Conservation (phyloP, 2,888 invertebrate species). For the Tetragonula carbonaria region DNA sequence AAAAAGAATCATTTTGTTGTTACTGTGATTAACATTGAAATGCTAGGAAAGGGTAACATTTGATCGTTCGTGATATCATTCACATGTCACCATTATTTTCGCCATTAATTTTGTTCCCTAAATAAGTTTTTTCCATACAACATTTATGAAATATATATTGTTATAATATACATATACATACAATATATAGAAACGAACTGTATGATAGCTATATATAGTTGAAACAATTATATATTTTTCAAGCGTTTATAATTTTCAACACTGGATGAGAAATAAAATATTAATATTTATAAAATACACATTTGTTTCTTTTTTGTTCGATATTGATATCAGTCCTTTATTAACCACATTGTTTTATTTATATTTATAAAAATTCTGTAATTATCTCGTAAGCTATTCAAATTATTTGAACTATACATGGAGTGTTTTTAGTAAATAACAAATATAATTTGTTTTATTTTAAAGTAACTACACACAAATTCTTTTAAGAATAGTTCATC, state of each 20-base stretch:
- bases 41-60: conserved; percentile 31
- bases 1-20: conserved; percentile 51
- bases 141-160: conserved; percentile 25
- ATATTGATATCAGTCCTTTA: background rate
- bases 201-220: conserved; percentile 27
- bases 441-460: no score
- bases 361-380: no score
- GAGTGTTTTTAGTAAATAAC: no score
- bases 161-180: background rate
- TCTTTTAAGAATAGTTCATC: no score
- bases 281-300: conserved; percentile 42
- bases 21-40: conserved; percentile 45
- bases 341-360: no score
- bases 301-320: background rate
- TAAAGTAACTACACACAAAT: no score
- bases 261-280: conserved; percentile 54
- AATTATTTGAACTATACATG: no score
- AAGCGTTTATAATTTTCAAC: conserved; percentile 49
- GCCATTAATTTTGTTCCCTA: conserved; percentile 38
- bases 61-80: conserved; percentile 36
- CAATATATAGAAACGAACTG: conserved; percentile 23
- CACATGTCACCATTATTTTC: conserved; percentile 33
- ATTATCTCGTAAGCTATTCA: no score
- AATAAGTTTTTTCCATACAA: conserved; percentile 21
- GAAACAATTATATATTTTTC: conserved; percentile 52